A percentile compares a stretch with the other conserved stretches of the same genome.
phyloP scores from a whole-genome alignment of 2,113 vertebrate genomes.

The Syngnathus scovelli region DNA sequence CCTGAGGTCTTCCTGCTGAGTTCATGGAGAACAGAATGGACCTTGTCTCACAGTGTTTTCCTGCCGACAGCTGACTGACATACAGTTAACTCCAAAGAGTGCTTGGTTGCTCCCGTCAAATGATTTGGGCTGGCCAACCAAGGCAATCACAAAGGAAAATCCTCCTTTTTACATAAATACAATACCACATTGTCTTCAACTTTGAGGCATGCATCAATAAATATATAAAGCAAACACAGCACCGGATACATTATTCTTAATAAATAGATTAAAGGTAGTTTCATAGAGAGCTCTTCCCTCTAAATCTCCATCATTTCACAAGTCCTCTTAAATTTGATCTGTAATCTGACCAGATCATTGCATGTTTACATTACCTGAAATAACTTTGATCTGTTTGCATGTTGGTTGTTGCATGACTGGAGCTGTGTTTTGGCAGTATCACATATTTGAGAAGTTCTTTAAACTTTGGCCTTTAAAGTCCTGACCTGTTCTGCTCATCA shows the following conservation, averaged over 20 bases:
- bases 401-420: constrained; percentile 31
- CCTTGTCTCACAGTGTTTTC: background rate
- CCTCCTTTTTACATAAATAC: constrained; percentile 11
- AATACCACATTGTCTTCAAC: constrained; percentile 31
- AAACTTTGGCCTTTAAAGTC: constrained; percentile 1
- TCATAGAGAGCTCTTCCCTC: constrained; percentile 9
- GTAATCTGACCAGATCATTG: constrained; percentile 14
- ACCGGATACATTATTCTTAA: constrained; percentile 30
- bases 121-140: constrained; percentile 8
- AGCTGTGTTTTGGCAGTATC: constrained; percentile 39
- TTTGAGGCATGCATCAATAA: constrained; percentile 42
- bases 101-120: background rate
- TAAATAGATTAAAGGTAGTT: constrained; percentile 32
- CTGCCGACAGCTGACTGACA: constrained; percentile 5
- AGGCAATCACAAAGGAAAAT: background rate
- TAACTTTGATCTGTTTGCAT: constrained; percentile 23
- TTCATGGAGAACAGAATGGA: background rate
- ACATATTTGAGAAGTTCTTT: constrained; percentile 45
- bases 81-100: background rate
- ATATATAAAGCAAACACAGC: constrained; percentile 32
- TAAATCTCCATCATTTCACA: constrained; percentile 22
- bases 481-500: background rate
- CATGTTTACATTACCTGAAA: constrained; percentile 25
- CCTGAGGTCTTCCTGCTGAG: background rate
- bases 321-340: constrained; percentile 11